Base-by-base conservation (phyloP, 2,888 invertebrate species). In the Allophyes oxyacanthae region DNA sequence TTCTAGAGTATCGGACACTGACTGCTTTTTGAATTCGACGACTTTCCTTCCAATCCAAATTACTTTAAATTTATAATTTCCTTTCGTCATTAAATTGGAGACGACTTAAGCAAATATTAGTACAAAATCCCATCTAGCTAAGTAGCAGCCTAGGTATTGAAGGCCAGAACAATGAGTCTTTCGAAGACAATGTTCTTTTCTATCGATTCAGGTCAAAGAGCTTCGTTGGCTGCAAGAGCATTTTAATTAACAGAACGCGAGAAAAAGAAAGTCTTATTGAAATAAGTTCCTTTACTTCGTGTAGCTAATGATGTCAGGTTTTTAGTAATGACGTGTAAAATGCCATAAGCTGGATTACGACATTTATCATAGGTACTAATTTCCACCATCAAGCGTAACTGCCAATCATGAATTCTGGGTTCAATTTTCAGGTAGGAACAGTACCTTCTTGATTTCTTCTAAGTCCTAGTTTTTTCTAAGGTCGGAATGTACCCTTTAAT, bases 141-240 rank as follows among this genome's bases (percentile, higher is more conserved):
- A 37, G 45, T 45, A 62, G 32, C 26, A 46, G 14, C 37, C 63
- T 56, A 46, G 44, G 51, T 72, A 72, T 49, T 66, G 45, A 60
- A 25, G 42, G 53, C 40, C 42, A 26, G 60, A 64, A 72, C 69
- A 74, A 74, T 64, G 69, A 58, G 52, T 51, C 44, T 55, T 57
- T 28, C 41, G 45, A 64, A 72, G 74, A 75, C 72, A 74, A 75
- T 75, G 72, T 64, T 62, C 72, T 55, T 69, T 61, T 72, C 56
- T 38, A 63, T 66, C 59, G 44, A 66, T 72, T 69, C 59, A 60
- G 61, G 52, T 55, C 63, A 67, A 64, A 59, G 57, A 44, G 63
- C 75, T 56, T 34, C 57, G 63, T 54, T 46, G 55, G 66, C 72
- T 65, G 54, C 48, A 57, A 59, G 67, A 66, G 56, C 60, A 55